Conservation (phyloP, 2,113 vertebrate genomes). For the Gyps fulvus region DNA sequence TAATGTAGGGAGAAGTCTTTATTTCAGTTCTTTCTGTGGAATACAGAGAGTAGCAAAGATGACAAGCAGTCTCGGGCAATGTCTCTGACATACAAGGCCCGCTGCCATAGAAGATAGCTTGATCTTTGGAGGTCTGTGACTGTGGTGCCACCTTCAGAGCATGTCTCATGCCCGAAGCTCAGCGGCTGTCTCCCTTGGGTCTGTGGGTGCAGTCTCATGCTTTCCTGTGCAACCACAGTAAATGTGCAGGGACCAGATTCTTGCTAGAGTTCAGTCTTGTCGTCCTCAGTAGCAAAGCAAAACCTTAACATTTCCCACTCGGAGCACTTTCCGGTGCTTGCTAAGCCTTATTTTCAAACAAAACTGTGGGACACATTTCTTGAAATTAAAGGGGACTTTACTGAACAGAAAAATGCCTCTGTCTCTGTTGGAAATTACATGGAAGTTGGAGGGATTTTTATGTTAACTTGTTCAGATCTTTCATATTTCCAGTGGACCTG, state of each 20-base stretch:
- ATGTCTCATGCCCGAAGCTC: neutral
- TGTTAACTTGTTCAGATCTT: neutral
- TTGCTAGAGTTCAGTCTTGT: neutral
- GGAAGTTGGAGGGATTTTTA: neutral
- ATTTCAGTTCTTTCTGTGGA: neutral
- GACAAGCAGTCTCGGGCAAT: neutral
- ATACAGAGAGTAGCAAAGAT: neutral
- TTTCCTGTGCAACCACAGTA: neutral
- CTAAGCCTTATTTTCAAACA: neutral
- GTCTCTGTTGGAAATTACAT: neutral
- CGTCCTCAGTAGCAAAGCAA: neutral
- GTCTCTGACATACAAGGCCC: neutral
- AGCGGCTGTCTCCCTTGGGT: neutral
- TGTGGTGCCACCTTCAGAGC: neutral
- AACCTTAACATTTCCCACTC: neutral
- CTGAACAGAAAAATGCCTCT: neutral
- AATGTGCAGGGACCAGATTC: neutral
- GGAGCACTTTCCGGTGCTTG: neutral
- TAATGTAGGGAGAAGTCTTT: neutral
- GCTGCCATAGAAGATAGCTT: neutral
- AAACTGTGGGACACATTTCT: neutral
- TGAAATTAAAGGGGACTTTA: neutral
- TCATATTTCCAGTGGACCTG: neutral
- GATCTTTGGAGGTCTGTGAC: neutral
- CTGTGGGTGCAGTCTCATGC: neutral